Conservation (phyloP, 2,888 invertebrate genomes). For the Cephus pulcher region DNA sequence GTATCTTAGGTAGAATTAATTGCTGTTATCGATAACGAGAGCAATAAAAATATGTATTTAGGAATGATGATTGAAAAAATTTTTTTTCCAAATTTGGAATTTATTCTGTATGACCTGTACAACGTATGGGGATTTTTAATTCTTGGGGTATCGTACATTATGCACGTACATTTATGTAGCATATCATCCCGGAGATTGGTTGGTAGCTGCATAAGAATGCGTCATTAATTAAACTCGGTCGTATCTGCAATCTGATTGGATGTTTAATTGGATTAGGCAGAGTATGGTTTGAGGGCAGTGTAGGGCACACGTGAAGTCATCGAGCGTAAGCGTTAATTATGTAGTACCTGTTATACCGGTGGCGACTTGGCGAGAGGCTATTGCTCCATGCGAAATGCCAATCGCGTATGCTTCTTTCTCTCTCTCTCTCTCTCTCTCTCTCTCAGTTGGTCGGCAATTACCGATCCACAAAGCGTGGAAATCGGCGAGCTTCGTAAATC, state of each 20-base stretch:
- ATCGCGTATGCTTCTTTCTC: slow-evolving; percentile 30
- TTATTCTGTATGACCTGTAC: background rate
- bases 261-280: slow-evolving; percentile 57
- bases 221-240: slow-evolving; percentile 53
- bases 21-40: background rate
- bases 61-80: background rate
- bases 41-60: background rate
- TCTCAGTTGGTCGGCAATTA: slow-evolving; percentile 16
- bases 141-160: background rate
- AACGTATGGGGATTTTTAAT: too few species aligned
- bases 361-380: background rate
- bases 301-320: slow-evolving; percentile 11
- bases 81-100: background rate
- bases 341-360: slow-evolving; percentile 16
- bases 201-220: slow-evolving; percentile 52
- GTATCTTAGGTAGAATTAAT: background rate
- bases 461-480: slow-evolving; percentile 9
- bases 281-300: slow-evolving; percentile 34
- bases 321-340: slow-evolving; percentile 43
- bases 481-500: slow-evolving; percentile 10
- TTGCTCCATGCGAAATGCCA: slow-evolving; percentile 42
- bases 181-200: slow-evolving; percentile 45
- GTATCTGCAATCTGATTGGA: slow-evolving; percentile 55
- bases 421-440: slow-evolving; percentile 24
- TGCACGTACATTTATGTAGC: slow-evolving; percentile 5